These are phyloP conservation scores for Trichogramma pretiosum DNA, from an alignment of 1,140 invertebrate genomes.

Conservation along the genomic window DNA sequence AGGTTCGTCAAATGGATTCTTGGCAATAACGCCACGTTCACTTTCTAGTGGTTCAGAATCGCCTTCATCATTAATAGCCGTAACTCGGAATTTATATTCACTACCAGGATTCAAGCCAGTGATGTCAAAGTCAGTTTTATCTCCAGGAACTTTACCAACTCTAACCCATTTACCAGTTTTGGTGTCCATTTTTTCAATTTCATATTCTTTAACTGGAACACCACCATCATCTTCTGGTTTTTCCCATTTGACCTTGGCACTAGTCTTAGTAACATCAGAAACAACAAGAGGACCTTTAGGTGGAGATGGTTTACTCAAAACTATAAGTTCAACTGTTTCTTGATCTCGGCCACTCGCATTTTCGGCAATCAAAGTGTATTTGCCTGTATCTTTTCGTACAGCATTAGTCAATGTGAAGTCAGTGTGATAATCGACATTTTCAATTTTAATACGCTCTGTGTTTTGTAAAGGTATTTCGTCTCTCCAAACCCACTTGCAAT, in stretches of 20 bases:
- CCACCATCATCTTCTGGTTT: conserved; percentile 91
- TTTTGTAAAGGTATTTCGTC: conserved; percentile 72
- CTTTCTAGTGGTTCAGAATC: conserved; percentile 88
- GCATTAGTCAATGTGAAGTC: conserved; percentile 78
- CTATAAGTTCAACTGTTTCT: conserved; percentile 84
- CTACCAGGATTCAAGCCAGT: conserved; percentile 81
- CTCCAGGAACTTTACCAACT: conserved; percentile 69
- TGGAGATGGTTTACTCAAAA: conserved; percentile 70
- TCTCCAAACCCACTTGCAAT: conserved; percentile 76
- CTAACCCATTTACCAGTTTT: conserved; percentile 81
- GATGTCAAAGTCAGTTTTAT: conserved; percentile 77
- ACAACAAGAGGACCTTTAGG: conserved; percentile 88
- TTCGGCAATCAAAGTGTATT: conserved; percentile 80
- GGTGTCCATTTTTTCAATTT: conserved; percentile 90
- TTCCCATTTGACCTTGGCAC: conserved; percentile 81
- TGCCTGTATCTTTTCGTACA: conserved; percentile 80
- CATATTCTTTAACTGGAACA: conserved; percentile 85
- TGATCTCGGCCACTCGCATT: conserved; percentile 84
- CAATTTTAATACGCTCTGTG: conserved; percentile 79
- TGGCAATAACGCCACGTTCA: conserved; percentile 75
- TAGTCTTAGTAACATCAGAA: conserved; percentile 74
- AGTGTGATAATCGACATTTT: conserved; percentile 85
- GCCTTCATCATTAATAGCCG: conserved; percentile 91
- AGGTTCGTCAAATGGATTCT: conserved; percentile 88
- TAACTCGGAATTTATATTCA: conserved; percentile 94